phyloP scores from a whole-genome alignment of 2,888 invertebrate species.

The Sarcophaga variegata region DNA sequence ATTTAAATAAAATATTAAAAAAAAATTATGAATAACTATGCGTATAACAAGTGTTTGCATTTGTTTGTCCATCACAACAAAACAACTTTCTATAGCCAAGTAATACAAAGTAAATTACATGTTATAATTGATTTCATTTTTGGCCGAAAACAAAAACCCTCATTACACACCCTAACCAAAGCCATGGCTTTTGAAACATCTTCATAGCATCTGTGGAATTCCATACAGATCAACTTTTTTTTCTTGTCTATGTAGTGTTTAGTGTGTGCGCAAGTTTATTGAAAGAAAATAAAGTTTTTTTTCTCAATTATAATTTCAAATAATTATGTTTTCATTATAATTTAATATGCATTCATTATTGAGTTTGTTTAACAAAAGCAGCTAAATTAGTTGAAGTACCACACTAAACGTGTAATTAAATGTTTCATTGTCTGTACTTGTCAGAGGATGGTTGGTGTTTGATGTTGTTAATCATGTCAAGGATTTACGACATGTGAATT shows the following conservation, averaged over 20 bases:
- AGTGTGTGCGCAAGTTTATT: not conserved
- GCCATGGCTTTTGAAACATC: not conserved
- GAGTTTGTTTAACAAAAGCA: not conserved
- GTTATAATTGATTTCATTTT: no score
- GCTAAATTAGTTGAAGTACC: not conserved
- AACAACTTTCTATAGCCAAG: not conserved
- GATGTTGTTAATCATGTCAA: constrained; percentile 57
- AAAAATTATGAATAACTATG: constrained; percentile 10
- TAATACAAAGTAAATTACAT: not conserved
- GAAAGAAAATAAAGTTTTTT: no score
- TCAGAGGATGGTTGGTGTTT: constrained; percentile 11
- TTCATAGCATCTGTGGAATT: not conserved
- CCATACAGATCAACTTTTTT: not conserved
- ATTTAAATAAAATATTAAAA: not conserved
- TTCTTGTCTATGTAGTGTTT: not conserved
- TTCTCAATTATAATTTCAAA: not conserved
- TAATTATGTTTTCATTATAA: not conserved
- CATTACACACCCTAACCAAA: not conserved
- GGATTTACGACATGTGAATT: constrained; percentile 23
- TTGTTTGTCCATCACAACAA: not conserved
- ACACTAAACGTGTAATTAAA: constrained; percentile 32
- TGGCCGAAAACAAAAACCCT: not conserved
- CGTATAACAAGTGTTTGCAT: constrained; percentile 39
- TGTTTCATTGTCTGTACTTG: constrained; percentile 33
- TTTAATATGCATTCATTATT: not conserved